Evolutionary conservation across 2,888 invertebrate species (phyloP).

Genomic region (Metacarcinus magister): DNA sequence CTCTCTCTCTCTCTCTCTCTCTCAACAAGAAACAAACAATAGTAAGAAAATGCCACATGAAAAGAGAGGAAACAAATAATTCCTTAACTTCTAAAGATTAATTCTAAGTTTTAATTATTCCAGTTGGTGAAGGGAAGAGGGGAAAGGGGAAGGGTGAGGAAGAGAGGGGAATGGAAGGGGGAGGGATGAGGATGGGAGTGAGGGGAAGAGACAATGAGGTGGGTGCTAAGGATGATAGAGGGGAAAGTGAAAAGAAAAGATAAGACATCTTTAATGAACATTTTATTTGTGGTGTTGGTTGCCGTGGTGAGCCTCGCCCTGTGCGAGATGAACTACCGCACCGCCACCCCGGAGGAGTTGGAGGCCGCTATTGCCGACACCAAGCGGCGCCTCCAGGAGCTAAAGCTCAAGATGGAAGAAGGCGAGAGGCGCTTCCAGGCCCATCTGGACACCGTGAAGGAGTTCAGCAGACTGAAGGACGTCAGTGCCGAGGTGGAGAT

Average conservation of each 20-base stretch:
- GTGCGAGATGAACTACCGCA: too few species aligned
- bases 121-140: not conserved
- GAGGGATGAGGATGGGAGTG: not conserved
- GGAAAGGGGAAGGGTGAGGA: not conserved
- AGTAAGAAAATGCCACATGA: not conserved
- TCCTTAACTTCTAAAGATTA: not conserved
- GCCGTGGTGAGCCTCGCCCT: too few species aligned
- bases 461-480: too few species aligned
- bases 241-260: not conserved
- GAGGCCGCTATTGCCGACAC: too few species aligned
- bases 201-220: not conserved
- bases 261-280: not conserved
- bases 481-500: too few species aligned
- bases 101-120: not conserved
- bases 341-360: too few species aligned
- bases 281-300: too few species aligned
- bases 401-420: too few species aligned
- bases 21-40: not conserved
- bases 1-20: slow-evolving; percentile 26
- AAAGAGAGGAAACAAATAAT: not conserved
- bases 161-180: not conserved
- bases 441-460: too few species aligned
- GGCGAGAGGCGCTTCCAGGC: too few species aligned
- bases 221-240: not conserved
- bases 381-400: too few species aligned